Evolutionary conservation across 2,888 invertebrate species (phyloP).

Genomic region (Scotopteryx bipunctaria): DNA sequence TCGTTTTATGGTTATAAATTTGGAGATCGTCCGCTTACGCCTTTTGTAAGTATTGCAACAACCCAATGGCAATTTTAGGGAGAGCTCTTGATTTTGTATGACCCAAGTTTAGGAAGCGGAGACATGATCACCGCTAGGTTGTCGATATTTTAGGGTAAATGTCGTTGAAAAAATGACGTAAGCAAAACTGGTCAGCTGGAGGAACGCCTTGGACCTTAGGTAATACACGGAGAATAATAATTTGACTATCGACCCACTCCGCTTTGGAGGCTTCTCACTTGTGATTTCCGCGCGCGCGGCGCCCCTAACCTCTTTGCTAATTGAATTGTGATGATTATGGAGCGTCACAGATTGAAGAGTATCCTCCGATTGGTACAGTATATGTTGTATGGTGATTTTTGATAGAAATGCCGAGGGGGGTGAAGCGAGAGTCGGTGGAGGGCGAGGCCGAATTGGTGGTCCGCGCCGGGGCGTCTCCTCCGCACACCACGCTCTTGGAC

Average conservation of each 20-base stretch:
- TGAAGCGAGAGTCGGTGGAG: conserved; percentile 82
- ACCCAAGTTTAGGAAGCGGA: conserved; percentile 59
- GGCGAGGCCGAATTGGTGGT: conserved; percentile 79
- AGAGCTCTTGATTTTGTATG: conserved; percentile 52
- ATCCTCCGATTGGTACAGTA: conserved; percentile 36
- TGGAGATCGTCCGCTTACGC: conserved; percentile 80
- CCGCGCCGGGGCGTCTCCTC: conserved; percentile 80
- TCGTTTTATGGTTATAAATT: conserved; percentile 81
- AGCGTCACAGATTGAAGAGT: conserved; percentile 41
- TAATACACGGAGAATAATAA: conserved; percentile 55
- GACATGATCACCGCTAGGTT: conserved; percentile 66
- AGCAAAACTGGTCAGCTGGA: conserved; percentile 66
- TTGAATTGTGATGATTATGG: conserved; percentile 71
- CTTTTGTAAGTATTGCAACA: conserved; percentile 77
- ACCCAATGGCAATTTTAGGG: conserved; percentile 51
- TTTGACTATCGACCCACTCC: conserved; percentile 74
- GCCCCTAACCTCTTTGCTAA: conserved; percentile 81
- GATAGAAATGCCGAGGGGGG: conserved; percentile 85
- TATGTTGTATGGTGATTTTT: conserved; percentile 45
- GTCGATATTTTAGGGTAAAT: conserved; percentile 72
- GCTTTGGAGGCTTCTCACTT: conserved; percentile 72
- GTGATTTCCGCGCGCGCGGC: conserved; percentile 80
- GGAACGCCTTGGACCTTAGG: conserved; percentile 49
- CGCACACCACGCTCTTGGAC: conserved; percentile 77
- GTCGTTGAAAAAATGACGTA: conserved; percentile 75